Evolutionary conservation across 2,797 vertebrate genomes (phyloP).

Genomic region (Micropoecilia bifurca): DNA sequence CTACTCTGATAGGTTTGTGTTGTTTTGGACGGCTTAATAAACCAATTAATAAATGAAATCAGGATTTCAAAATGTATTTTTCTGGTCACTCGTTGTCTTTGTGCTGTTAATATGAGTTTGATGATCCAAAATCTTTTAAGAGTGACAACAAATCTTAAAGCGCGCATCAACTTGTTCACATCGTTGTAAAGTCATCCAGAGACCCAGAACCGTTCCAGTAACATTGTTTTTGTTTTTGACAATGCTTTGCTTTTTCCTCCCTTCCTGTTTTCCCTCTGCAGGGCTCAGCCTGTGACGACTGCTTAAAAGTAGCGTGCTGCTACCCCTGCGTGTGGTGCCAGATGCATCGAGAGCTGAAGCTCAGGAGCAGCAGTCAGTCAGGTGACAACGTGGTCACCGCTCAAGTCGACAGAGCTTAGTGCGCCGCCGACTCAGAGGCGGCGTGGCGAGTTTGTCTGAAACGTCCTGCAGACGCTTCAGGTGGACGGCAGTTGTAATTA

Average conservation of each 20-base stretch:
- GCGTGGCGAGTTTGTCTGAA: background rate
- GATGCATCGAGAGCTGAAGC: slow-evolving; percentile 20
- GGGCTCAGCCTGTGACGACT: background rate
- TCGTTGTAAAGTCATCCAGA: background rate
- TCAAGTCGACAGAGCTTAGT: background rate
- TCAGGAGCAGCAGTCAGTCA: background rate
- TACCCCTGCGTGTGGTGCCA: slow-evolving; percentile 13
- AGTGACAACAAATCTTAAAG: background rate
- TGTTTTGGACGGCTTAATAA: background rate
- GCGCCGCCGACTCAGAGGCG: background rate
- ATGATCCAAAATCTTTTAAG: background rate
- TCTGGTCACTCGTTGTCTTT: background rate
- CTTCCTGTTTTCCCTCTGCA: slow-evolving; percentile 1
- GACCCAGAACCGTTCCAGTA: background rate
- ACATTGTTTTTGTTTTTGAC: background rate
- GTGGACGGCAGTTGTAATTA: background rate
- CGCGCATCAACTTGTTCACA: background rate
- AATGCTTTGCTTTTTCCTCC: background rate
- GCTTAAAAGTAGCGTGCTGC: background rate
- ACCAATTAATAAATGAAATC: background rate
- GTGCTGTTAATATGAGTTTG: background rate
- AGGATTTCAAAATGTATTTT: background rate
- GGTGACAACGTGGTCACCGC: background rate
- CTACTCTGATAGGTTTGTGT: background rate
- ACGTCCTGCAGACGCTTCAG: too few species aligned